Evolutionary conservation across 2,888 invertebrate species (phyloP), one percentile per base, ranked within the genome.

Genomic region (Xanthorhoe spadicearia): DNA sequence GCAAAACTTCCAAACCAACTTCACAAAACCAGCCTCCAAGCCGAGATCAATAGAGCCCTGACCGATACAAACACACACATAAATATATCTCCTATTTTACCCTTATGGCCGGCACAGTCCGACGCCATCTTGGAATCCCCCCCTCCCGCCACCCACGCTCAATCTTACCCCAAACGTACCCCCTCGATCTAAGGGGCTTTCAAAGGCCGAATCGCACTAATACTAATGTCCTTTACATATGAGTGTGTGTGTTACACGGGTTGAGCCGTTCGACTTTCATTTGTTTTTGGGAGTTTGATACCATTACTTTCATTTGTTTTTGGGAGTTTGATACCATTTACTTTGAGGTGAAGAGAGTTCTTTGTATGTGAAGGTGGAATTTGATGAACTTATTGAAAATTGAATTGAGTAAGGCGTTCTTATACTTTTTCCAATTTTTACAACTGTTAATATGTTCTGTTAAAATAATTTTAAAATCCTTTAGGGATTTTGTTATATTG

Each of bases 151-250:
- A 82, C 89, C 90, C 87, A 87, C 92, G 85, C 89, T 85, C 87
- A 85, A 86, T 89, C 90, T 90, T 90, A 90, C 91, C 90, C 91
- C 89, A 84, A 87, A 88, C 88, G 83, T 87, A 84, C 87, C 91
- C 88, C 90, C 92, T 83, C 90, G 87, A 90, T 88, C 87, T 86
- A 87, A 90, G 91, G 92, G 90, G 91, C 88, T 89, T 88, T 89
- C 79, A 89, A 90, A 90, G 90, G 90, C 92, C 92, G 92, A 93
- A 92, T 85, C 90, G 86, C 83, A 89, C 92, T 93, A 92, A 92
- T 92, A 92, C 92, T 92, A 91, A 92, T 92, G 91, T 87, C 86
- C 89, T 87, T 84, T 84, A 85, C 84, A 86, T 64, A 64, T 23
- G 52, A 50, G 64, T 69, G 73, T 71, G 69, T 70, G 73, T 66